Evolutionary conservation across 2,797 vertebrate genomes (phyloP).

Genomic region (Sciaenops ocellatus): DNA sequence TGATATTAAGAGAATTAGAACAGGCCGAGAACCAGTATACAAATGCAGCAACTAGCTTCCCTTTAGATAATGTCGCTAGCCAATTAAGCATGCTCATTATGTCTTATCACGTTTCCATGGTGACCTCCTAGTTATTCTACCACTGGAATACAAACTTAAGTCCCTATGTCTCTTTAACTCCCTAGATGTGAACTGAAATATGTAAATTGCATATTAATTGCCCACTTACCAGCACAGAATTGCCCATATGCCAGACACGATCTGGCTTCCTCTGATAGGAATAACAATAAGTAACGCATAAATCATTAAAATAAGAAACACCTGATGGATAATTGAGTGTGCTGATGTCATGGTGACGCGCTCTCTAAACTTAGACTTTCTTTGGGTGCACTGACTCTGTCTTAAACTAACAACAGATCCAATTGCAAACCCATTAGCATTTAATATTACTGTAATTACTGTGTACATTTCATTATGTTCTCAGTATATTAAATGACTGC

Average conservation of each 20-base stretch:
- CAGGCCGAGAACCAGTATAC: conserved; percentile 18
- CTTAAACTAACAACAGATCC: conserved; percentile 74
- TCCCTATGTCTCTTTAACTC: conserved; percentile 14
- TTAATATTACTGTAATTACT: conserved; percentile 84
- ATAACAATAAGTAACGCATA: conserved; percentile 32
- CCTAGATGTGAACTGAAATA: conserved; percentile 26
- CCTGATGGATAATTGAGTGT: conserved; percentile 51
- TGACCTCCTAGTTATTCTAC: conserved; percentile 35
- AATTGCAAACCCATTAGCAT: conserved; percentile 79
- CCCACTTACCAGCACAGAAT: conserved; percentile 28
- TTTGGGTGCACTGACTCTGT: conserved; percentile 60
- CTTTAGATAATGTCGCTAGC: conserved; percentile 31
- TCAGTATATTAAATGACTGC: conserved; percentile 81
- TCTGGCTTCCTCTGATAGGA: conserved; percentile 14
- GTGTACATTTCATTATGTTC: conserved; percentile 85
- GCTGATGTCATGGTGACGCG: conserved; percentile 23
- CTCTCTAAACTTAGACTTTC: conserved; percentile 60
- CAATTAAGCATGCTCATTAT: conserved; percentile 54
- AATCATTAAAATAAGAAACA: conserved; percentile 57
- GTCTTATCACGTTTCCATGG: conserved; percentile 53
- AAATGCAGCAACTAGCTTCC: conserved; percentile 16
- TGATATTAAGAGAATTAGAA: conserved; percentile 23
- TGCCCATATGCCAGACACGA: conserved; percentile 6
- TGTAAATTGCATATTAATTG: conserved; percentile 53
- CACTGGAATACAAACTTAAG: conserved; percentile 35